Percentiles rank a stretch among this genome's conserved stretches.
phyloP scores from a whole-genome alignment of 2,888 invertebrate species.

The Chouioia cunea region DNA sequence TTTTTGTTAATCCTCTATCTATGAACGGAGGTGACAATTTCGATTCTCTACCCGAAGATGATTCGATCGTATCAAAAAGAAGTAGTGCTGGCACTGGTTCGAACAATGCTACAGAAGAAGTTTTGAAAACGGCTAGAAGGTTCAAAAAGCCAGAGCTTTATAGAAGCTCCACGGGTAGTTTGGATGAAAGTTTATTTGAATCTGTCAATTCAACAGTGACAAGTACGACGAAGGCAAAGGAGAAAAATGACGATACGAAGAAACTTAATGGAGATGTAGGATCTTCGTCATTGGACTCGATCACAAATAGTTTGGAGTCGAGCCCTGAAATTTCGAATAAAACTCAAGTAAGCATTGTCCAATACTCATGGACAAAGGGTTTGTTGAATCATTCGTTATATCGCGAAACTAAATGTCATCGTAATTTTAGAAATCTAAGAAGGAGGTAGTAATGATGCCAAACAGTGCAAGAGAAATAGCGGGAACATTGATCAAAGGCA shows the following conservation, averaged over 20 bases:
- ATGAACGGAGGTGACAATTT: slow-evolving; percentile 63
- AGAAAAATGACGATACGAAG: slow-evolving; percentile 61
- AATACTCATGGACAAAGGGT: neutral
- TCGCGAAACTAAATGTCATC: neutral
- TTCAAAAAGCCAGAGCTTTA: slow-evolving; percentile 63
- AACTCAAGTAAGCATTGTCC: slow-evolving; percentile 12
- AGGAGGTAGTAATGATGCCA: slow-evolving; percentile 56
- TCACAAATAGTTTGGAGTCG: slow-evolving; percentile 64
- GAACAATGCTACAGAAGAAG: slow-evolving; percentile 54
- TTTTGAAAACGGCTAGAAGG: slow-evolving; percentile 63
- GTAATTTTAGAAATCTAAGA: slow-evolving; percentile 46
- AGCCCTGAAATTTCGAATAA: slow-evolving; percentile 58
- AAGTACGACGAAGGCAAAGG: slow-evolving; percentile 55
- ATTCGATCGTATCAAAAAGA: slow-evolving; percentile 55
- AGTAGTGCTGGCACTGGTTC: slow-evolving; percentile 29
- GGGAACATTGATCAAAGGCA: slow-evolving; percentile 64
- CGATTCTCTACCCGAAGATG: slow-evolving; percentile 65
- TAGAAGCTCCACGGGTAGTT: slow-evolving; percentile 61
- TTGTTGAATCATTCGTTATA: neutral
- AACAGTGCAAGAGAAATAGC: slow-evolving; percentile 63
- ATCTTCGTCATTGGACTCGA: slow-evolving; percentile 64
- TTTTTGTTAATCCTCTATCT: slow-evolving; percentile 77
- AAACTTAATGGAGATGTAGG: slow-evolving; percentile 61
- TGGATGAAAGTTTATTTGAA: slow-evolving; percentile 65
- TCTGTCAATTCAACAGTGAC: slow-evolving; percentile 55